phyloP scores from a whole-genome alignment of 1,140 invertebrate species.

The Cydia fagiglandana region DNA sequence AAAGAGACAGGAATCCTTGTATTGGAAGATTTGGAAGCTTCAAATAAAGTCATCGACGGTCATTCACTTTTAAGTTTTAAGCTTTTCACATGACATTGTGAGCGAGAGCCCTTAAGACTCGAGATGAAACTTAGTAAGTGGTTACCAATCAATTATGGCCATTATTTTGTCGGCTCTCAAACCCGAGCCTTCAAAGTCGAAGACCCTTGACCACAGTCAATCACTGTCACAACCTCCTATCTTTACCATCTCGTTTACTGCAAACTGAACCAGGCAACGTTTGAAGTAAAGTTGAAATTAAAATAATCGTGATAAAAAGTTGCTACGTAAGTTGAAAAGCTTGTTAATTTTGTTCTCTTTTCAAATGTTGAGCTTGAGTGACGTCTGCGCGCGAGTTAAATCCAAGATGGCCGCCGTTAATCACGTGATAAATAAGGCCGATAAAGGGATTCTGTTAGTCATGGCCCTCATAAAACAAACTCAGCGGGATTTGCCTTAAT shows the following conservation, averaged over 20 bases:
- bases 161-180: slow-evolving; percentile 18
- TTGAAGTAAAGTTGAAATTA: not conserved
- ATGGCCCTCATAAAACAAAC: slow-evolving; percentile 39
- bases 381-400: slow-evolving; percentile 13
- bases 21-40: not conserved
- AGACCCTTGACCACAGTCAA: slow-evolving; percentile 2
- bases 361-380: slow-evolving; percentile 16
- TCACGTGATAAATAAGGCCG: slow-evolving; percentile 41
- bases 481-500: slow-evolving; percentile 33
- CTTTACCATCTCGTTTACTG: not conserved
- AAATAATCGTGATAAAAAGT: not conserved
- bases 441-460: slow-evolving; percentile 38
- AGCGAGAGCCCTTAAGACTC: not conserved
- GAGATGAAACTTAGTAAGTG: slow-evolving; percentile 1
- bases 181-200: slow-evolving; percentile 4
- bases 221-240: not conserved
- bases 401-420: slow-evolving; percentile 30
- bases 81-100: not conserved
- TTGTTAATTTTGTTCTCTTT: slow-evolving; percentile 26
- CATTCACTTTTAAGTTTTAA: not conserved
- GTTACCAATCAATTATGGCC: slow-evolving; percentile 9
- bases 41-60: not conserved
- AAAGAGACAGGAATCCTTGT: not conserved
- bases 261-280: not conserved
- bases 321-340: not conserved